These are phyloP conservation scores for Psettodes erumei DNA, from an alignment of 2,113 vertebrate species.

Conservation along the genomic window DNA sequence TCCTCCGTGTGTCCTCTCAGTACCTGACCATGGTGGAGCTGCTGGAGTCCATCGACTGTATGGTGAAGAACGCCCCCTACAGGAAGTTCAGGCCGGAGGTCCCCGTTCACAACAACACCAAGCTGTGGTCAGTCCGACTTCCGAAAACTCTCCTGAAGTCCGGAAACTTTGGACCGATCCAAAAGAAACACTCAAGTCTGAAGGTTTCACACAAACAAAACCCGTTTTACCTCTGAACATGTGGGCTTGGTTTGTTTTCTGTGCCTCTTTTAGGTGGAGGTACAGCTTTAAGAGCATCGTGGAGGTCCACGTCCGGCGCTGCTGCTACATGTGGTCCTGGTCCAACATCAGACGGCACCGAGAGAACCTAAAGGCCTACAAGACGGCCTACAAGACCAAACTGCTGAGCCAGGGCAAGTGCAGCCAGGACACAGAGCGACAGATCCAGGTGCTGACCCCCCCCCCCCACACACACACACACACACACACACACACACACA, in stretches of 20 bases:
- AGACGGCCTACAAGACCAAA: slow-evolving; percentile 87
- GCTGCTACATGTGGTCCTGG: slow-evolving; percentile 92
- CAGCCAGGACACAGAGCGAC: slow-evolving; percentile 84
- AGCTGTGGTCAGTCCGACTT: slow-evolving; percentile 86
- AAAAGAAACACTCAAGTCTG: too few species aligned
- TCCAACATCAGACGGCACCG: slow-evolving; percentile 87
- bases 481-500: too few species aligned
- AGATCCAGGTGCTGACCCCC: slow-evolving; percentile 95
- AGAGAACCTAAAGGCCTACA: slow-evolving; percentile 88
- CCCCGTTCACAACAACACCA: slow-evolving; percentile 80
- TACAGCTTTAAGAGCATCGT: slow-evolving; percentile 89
- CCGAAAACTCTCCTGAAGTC: too few species aligned
- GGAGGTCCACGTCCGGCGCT: slow-evolving; percentile 88
- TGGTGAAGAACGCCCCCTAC: slow-evolving; percentile 93
- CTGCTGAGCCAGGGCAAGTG: slow-evolving; percentile 87
- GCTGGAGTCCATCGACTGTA: slow-evolving; percentile 93
- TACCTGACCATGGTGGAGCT: slow-evolving; percentile 94
- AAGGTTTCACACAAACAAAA: too few species aligned
- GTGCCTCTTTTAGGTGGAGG: slow-evolving; percentile 86
- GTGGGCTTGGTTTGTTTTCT: not conserved
- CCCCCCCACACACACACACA: too few species aligned
- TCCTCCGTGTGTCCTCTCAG: slow-evolving; percentile 75
- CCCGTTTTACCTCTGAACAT: not conserved
- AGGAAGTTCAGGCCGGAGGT: slow-evolving; percentile 90
- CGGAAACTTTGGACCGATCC: too few species aligned